Conservation (phyloP, 2,888 invertebrate genomes). For the Campoletis raptor region DNA sequence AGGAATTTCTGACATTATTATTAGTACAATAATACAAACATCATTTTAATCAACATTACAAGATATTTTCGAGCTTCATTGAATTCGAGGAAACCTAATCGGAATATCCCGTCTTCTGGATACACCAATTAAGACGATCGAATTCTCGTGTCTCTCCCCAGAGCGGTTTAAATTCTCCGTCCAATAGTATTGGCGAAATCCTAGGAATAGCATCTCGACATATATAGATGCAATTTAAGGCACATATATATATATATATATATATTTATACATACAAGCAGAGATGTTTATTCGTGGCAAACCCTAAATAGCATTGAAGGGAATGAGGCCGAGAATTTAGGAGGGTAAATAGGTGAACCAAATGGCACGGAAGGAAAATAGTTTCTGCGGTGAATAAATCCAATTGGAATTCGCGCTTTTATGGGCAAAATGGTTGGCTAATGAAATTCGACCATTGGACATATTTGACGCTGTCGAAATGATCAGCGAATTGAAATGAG, state of each 20-base stretch:
- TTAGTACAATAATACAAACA: background rate
- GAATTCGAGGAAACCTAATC: background rate
- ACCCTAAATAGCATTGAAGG: constrained; percentile 20
- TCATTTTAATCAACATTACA: background rate
- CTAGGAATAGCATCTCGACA: constrained; percentile 7
- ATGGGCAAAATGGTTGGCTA: background rate
- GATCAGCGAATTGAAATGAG: background rate
- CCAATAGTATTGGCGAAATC: background rate
- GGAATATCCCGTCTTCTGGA: background rate
- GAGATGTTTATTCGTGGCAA: constrained; percentile 12
- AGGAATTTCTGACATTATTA: background rate
- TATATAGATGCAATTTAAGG: constrained; percentile 1
- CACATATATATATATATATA: background rate
- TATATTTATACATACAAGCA: too few species aligned
- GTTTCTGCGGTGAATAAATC: constrained; percentile 43
- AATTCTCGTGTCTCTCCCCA: background rate
- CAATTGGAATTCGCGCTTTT: constrained; percentile 21
- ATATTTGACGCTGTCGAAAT: constrained; percentile 13
- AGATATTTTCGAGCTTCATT: background rate
- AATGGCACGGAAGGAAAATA: constrained; percentile 19
- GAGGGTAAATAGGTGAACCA: background rate
- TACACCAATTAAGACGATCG: constrained; percentile 5
- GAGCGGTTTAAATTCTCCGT: constrained; percentile 23
- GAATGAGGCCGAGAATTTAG: constrained; percentile 22
- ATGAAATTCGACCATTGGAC: background rate